These are phyloP conservation scores for Lordiphosa collinella DNA, from an alignment of 1,140 invertebrate genomes.

Conservation along the genomic window DNA sequence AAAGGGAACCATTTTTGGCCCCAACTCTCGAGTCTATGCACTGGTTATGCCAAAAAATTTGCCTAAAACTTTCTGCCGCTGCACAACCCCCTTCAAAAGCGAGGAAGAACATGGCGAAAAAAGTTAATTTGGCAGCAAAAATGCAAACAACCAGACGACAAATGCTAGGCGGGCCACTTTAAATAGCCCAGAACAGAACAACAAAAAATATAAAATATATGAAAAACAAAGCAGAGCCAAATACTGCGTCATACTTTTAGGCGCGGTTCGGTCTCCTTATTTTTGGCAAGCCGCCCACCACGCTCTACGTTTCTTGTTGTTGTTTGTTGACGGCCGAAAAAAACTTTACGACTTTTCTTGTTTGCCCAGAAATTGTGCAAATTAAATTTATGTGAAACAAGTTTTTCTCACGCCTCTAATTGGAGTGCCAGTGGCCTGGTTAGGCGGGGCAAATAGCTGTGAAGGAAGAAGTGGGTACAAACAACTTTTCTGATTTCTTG, in stretches of 20 bases:
- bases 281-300: conserved; percentile 44
- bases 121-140: conserved; percentile 74
- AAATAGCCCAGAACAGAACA: conserved; percentile 34
- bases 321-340: conserved; percentile 24
- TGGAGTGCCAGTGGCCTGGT: conserved; percentile 57
- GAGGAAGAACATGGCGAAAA: conserved; percentile 64
- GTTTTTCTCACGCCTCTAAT: conserved; percentile 69
- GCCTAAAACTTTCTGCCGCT: conserved; percentile 57
- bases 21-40: conserved; percentile 29
- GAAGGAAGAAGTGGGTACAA: neutral
- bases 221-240: conserved; percentile 46
- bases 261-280: conserved; percentile 30
- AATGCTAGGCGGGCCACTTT: conserved; percentile 44
- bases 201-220: conserved; percentile 10
- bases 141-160: conserved; percentile 65
- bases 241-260: conserved; percentile 66
- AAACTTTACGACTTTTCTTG: conserved; percentile 71
- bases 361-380: conserved; percentile 65
- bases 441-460: conserved; percentile 31
- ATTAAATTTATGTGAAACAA: conserved; percentile 69
- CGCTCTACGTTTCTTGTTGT: conserved; percentile 31
- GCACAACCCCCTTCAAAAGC: neutral
- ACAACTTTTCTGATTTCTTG: conserved; percentile 33
- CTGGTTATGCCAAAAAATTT: conserved; percentile 72
- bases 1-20: conserved; percentile 21